These are phyloP conservation scores for Sminthopsis crassicaudata DNA, from an alignment of 2,113 vertebrate genomes.

Conservation along the genomic window DNA sequence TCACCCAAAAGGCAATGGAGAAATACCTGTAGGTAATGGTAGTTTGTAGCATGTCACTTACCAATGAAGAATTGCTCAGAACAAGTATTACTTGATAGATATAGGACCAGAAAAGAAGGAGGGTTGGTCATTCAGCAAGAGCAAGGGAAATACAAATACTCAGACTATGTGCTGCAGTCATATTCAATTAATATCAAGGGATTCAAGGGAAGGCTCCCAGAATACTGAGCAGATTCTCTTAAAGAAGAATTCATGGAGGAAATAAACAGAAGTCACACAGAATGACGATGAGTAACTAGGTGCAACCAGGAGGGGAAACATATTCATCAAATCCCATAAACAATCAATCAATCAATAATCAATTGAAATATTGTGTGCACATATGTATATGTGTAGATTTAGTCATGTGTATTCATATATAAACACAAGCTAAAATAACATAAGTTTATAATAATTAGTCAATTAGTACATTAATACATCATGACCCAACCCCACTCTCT, in stretches of 20 bases:
- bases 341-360: background rate
- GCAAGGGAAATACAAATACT: background rate
- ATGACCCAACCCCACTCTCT: background rate
- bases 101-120: background rate
- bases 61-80: background rate
- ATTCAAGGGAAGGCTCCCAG: background rate
- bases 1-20: background rate
- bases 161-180: background rate
- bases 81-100: background rate
- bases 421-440: background rate
- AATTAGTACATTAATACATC: background rate
- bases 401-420: background rate
- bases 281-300: background rate
- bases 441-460: background rate
- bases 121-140: background rate
- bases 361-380: background rate
- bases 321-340: background rate
- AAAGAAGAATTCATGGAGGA: background rate
- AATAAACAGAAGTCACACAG: background rate
- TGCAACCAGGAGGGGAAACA: background rate
- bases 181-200: background rate
- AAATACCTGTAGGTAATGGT: background rate
- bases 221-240: background rate
- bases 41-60: background rate
- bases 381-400: background rate